Base-by-base conservation (phyloP, 1,140 invertebrate genomes). In the Rhynchophorus ferrugineus region DNA sequence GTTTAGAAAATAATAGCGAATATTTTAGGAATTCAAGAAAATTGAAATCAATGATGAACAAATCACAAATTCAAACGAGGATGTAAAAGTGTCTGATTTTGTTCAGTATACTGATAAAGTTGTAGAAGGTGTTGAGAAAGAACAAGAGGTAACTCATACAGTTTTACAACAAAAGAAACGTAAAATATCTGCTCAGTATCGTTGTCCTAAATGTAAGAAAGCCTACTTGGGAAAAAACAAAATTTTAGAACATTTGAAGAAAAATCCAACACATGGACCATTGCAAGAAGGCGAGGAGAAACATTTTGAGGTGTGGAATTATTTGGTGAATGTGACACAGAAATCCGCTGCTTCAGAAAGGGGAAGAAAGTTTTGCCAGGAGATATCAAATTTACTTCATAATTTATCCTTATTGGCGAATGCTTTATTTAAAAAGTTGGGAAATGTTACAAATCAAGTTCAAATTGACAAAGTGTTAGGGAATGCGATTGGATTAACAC, bases 201-300 rank as follows among this genome's bases (percentile, higher is more conserved):
- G 72, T 2, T 80, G 78, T 62, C 75, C 77, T 2, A 77, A 74
- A 8, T 80, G 78, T 54, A 70, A 71, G 33, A 78, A 79, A 61
- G 73, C 76, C 19, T 80, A 79, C 61, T 54, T 79, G 17, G 77
- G 77, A 18, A 65, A 71, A 24, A 72, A 63, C 11, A 68, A 72
- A 35, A 79, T 79, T 74, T 70, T 74, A 2, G 68, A 77, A 24
- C 83, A 85, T 68, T 80, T 82, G 55, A 72, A 78, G 58, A 71
- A 80, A 49, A 71, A 79, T 66, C 82, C 82, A 2, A 72, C 75
- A 54, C 83, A 85, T 67, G 77, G 80, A 17, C 54, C 59, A n/a
- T 34, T 61, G 7, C 48, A 61, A 7, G 44, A 61, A 46, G 54
- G 43, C 24, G 55, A 56, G 42, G 20, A 56, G 9, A 54, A 59